phyloP scores from a whole-genome alignment of 1,140 invertebrate species.

The Vanessa tameamea region DNA sequence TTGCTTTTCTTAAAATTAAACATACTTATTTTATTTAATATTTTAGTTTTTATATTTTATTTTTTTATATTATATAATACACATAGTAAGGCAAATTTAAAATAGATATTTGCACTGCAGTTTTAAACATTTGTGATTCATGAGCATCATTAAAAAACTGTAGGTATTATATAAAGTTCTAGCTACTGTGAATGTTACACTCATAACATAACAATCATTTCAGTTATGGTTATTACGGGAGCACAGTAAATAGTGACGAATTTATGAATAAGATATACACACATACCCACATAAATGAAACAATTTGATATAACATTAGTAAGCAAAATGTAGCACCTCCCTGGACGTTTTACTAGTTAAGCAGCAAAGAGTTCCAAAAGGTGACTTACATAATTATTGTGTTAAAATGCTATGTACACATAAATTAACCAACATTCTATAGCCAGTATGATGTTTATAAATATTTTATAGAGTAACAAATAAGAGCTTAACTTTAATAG shows the following conservation, averaged over 20 bases:
- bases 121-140: neutral
- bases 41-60: neutral
- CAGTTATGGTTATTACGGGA: neutral
- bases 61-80: conserved; percentile 5
- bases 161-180: conserved; percentile 2
- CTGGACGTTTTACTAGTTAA: conserved; percentile 36
- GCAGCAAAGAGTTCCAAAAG: conserved; percentile 36
- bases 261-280: neutral
- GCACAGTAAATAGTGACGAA: neutral
- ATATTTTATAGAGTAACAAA: conserved; percentile 36
- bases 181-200: neutral
- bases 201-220: conserved; percentile 6
- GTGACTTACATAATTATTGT: conserved; percentile 21
- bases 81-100: conserved; percentile 29
- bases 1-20: conserved; percentile 3
- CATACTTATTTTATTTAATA: neutral
- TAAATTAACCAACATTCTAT: conserved; percentile 27
- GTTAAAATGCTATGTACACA: conserved; percentile 21
- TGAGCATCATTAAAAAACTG: neutral
- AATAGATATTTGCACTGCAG: conserved; percentile 28
- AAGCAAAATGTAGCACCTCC: conserved; percentile 38
- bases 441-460: conserved; percentile 28
- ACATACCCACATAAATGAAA: neutral
- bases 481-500: conserved; percentile 24
- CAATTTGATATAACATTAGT: conserved; percentile 4